Evolutionary conservation across 1,140 invertebrate genomes (phyloP).

Genomic region (Scylla paramamosain): DNA sequence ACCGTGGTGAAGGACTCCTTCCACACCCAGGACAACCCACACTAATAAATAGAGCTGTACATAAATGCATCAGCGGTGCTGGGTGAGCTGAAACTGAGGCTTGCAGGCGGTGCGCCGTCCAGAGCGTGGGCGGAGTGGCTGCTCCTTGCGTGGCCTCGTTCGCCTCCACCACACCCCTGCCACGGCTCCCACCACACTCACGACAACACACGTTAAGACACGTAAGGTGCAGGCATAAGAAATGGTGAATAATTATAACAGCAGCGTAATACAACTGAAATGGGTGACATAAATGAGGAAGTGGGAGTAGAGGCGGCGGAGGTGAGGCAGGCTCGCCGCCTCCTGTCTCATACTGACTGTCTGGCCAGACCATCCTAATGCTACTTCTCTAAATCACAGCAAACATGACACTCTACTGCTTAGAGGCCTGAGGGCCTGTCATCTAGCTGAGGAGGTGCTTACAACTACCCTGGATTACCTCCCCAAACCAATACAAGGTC

Average conservation of each 20-base stretch:
- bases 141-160: neutral
- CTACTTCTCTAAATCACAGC: constrained; percentile 75
- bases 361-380: constrained; percentile 50
- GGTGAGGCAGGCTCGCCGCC: constrained; percentile 39
- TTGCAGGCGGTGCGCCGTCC: constrained; percentile 61
- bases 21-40: constrained; percentile 64
- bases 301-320: neutral
- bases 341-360: constrained; percentile 42
- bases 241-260: constrained; percentile 46
- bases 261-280: constrained; percentile 47
- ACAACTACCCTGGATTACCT: constrained; percentile 52
- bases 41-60: constrained; percentile 74
- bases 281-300: constrained; percentile 35
- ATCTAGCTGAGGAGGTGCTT: constrained; percentile 51
- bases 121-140: constrained; percentile 19
- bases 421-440: constrained; percentile 60
- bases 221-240: constrained; percentile 54
- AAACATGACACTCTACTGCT: constrained; percentile 75
- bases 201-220: constrained; percentile 46
- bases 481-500: neutral
- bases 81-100: constrained; percentile 72
- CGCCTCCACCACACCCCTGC: constrained; percentile 41
- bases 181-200: constrained; percentile 58
- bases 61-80: constrained; percentile 74
- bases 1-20: neutral